Percentiles rank a stretch among this genome's conserved stretches.
Evolutionary conservation across 2,797 vertebrate genomes (phyloP).

Genomic region (Pangasius macronema): DNA sequence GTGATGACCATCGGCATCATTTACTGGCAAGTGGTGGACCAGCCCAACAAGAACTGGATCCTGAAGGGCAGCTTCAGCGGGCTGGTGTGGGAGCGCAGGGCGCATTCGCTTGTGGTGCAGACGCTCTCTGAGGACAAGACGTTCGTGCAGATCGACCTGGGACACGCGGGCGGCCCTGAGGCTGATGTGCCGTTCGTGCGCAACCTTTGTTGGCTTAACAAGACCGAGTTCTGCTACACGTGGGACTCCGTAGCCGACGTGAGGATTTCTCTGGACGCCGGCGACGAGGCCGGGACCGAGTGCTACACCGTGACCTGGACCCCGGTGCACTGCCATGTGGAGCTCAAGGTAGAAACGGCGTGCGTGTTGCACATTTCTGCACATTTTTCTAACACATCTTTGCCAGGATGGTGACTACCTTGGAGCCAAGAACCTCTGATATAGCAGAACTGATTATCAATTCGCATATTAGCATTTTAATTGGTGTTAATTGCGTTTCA

Average conservation of each 20-base stretch:
- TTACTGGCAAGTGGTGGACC: conserved; percentile 94
- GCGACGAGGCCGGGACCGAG: conserved; percentile 75
- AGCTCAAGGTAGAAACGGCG: conserved; percentile 78
- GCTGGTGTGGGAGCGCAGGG: conserved; percentile 87
- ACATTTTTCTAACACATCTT: background rate
- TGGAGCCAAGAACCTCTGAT: background rate
- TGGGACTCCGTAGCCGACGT: conserved; percentile 88
- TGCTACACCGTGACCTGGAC: conserved; percentile 86
- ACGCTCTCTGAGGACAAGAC: conserved; percentile 79
- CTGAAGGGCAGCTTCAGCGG: conserved; percentile 83
- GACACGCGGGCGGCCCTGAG: conserved; percentile 78
- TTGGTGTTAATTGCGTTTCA: no score
- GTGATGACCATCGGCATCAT: conserved; percentile 94
- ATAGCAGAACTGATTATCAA: background rate
- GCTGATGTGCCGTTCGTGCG: conserved; percentile 82
- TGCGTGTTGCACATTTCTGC: background rate
- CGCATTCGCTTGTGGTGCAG: conserved; percentile 83
- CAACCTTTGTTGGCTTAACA: conserved; percentile 87
- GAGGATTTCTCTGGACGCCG: conserved; percentile 78
- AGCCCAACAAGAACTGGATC: conserved; percentile 91
- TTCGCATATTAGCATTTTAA: no score
- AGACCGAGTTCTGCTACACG: conserved; percentile 87
- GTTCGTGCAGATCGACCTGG: conserved; percentile 79
- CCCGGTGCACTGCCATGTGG: conserved; percentile 83
- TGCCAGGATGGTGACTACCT: no score